Evolutionary conservation across 2,113 vertebrate species (phyloP).

Genomic region (Notarius quadriscutis): DNA sequence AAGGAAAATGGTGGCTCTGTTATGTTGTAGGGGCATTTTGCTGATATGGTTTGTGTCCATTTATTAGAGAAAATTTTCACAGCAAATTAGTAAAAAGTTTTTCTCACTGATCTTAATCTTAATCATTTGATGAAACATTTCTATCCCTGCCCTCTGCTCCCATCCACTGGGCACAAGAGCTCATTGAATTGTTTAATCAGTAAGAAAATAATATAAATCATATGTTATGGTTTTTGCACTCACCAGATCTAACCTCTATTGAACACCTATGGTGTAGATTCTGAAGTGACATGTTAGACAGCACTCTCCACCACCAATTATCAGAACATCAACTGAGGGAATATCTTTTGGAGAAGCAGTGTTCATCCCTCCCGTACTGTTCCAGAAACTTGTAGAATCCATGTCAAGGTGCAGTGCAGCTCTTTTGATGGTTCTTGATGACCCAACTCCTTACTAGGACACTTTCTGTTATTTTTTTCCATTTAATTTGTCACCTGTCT

Average conservation of each 20-base stretch:
- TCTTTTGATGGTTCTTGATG: not conserved
- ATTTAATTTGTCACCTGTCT: not conserved
- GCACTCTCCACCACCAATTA: not conserved
- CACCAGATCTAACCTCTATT: not conserved
- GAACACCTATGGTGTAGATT: not conserved
- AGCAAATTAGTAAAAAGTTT: not conserved
- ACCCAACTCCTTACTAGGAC: not conserved
- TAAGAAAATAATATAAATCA: not conserved
- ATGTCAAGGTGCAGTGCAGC: not conserved
- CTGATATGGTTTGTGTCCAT: not conserved
- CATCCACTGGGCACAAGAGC: not conserved
- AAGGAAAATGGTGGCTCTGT: not conserved
- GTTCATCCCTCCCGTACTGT: not conserved
- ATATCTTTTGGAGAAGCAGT: not conserved
- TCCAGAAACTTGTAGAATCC: not conserved
- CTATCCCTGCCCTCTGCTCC: not conserved
- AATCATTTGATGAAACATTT: not conserved
- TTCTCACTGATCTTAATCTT: not conserved
- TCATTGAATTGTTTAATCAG: not conserved
- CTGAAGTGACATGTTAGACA: not conserved
- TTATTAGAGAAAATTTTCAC: not conserved
- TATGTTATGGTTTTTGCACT: not conserved
- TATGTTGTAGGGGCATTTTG: not conserved
- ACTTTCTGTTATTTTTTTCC: not conserved
- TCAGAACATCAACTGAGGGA: not conserved